A percentile compares a stretch with the other conserved stretches of the same genome.
Evolutionary conservation across 2,888 invertebrate species (phyloP).

Genomic region (Mellilla xanthometata): DNA sequence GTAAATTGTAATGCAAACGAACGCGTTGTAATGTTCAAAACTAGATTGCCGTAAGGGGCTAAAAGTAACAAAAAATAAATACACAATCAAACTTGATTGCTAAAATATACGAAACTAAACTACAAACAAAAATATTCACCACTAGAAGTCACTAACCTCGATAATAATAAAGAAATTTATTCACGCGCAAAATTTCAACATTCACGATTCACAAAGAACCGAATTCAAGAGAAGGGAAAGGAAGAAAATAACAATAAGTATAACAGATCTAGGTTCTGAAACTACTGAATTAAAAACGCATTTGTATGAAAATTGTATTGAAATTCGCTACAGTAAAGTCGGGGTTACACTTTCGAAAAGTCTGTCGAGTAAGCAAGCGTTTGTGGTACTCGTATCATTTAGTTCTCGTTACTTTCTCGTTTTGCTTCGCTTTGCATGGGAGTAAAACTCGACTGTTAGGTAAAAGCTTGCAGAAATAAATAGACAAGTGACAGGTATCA

Average conservation of each 20-base stretch:
- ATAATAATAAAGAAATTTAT: constrained; percentile 5
- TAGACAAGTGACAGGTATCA: no score
- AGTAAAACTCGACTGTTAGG: no score
- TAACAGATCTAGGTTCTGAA: constrained; percentile 8
- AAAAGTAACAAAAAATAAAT: no score
- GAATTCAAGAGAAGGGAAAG: constrained; percentile 5
- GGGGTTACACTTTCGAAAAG: not conserved
- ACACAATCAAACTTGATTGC: no score
- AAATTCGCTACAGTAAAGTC: constrained; percentile 7
- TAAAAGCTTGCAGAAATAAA: no score
- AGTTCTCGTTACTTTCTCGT: not conserved
- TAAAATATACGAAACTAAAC: no score
- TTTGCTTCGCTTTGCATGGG: no score
- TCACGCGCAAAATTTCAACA: constrained; percentile 4
- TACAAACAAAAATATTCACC: no score
- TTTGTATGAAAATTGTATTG: constrained; percentile 25
- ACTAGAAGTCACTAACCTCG: not conserved
- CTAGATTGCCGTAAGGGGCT: no score
- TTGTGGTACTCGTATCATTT: no score
- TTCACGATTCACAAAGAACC: constrained; percentile 5
- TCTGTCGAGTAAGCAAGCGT: not conserved
- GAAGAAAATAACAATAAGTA: constrained; percentile 18
- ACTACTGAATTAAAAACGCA: constrained; percentile 26
- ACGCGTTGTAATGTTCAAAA: no score
- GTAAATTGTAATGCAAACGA: no score